Base-by-base conservation (phyloP, 2,888 invertebrate species). In the Stenoptilia bipunctidactyla region DNA sequence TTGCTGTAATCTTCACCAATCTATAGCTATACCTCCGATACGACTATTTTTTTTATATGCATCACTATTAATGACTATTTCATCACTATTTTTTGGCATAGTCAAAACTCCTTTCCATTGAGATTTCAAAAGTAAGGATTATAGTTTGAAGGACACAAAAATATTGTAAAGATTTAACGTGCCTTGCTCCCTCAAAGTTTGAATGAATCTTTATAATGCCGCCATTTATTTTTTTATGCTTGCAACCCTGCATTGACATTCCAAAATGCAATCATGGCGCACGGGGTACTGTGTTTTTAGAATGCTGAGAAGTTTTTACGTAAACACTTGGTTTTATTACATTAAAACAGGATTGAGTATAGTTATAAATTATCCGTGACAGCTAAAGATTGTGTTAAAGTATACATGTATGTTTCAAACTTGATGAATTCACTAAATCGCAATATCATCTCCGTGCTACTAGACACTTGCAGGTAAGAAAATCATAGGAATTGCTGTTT, bases 261-360 rank as follows among this genome's bases (percentile, higher is more conserved):
- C 82, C 77, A 84, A 84, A 84, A 85, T 85, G 85, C 85, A 85
- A 84, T 85, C 83, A 84, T 85, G 85, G 85, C 85, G 85, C 83
- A 82, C 80, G 80, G 76, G 72, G 77, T 63, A 76, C 80, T 83
- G 82, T 84, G 84, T 84, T 82, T 79, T 80, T 85, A 83, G 80
- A 77, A 80, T 82, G 84, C 83, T 80, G 76, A 79, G 74, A 73
- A 82, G 82, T 83, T 84, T 85, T 84, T 84, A 82, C 84, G 84
- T 84, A 83, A 85, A 85, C 79, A 82, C 77, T 73, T 77, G 75
- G 65, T 71, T 76, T 67, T 63, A 73, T 77, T 75, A 66, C 75
- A 65, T 72, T 69, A 61, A 64, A 71, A 74, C 63, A 62, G 67
- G 62, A 68, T 66, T 69, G 66, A 62, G 66, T 74, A 71, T 70